phyloP scores from a whole-genome alignment of 2,888 invertebrate species.

The Prenolepis imparis region DNA sequence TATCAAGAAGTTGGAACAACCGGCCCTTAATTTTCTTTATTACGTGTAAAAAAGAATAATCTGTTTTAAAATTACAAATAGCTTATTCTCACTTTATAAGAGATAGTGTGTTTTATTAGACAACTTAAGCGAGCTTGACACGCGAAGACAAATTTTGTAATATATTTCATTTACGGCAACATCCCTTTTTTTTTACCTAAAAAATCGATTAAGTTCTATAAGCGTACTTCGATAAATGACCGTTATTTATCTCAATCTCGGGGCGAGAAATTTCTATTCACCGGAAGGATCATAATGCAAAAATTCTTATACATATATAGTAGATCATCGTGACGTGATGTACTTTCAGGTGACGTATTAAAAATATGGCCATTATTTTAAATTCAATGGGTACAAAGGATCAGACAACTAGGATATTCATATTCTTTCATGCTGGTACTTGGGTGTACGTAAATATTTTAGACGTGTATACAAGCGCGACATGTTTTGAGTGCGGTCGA shows the following conservation, averaged over 20 bases:
- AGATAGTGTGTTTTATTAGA: neutral
- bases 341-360: slow-evolving; percentile 42
- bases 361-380: slow-evolving; percentile 56
- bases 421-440: slow-evolving; percentile 47
- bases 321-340: slow-evolving; percentile 37
- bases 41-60: neutral
- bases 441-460: slow-evolving; percentile 40
- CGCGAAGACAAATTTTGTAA: slow-evolving; percentile 35
- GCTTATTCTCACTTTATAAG: neutral
- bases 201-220: slow-evolving; percentile 44
- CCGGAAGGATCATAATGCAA: slow-evolving; percentile 13
- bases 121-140: neutral
- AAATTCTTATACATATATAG: slow-evolving; percentile 25
- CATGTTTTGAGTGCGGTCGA: slow-evolving; percentile 58
- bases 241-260: slow-evolving; percentile 47
- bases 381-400: slow-evolving; percentile 57
- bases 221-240: slow-evolving; percentile 28
- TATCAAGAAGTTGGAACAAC: too few relatives aligned
- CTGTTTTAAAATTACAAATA: neutral
- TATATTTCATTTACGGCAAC: slow-evolving; percentile 16
- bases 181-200: slow-evolving; percentile 24
- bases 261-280: slow-evolving; percentile 23
- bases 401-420: slow-evolving; percentile 30
- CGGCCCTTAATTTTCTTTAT: slow-evolving; percentile 56
- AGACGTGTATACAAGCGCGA: slow-evolving; percentile 26